These are phyloP conservation scores for Zosterops lateralis DNA, from an alignment of 2,113 vertebrate genomes.

Conservation along the genomic window DNA sequence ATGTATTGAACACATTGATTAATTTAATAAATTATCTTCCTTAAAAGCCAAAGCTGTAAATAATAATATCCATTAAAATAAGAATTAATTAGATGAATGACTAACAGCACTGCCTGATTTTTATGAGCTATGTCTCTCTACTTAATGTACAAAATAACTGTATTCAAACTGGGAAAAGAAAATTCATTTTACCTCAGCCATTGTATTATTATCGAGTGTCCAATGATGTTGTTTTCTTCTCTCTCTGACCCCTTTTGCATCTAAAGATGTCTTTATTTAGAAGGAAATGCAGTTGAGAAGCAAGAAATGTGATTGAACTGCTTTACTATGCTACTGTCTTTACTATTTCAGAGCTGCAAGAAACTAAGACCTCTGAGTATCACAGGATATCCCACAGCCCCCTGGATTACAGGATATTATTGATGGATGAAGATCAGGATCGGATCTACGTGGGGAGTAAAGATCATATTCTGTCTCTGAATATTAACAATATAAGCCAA, in stretches of 20 bases:
- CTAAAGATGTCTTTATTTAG: not conserved
- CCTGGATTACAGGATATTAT: conserved; percentile 95
- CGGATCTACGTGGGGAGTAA: conserved; percentile 96
- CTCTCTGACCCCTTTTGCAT: not conserved
- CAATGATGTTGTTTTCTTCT: not conserved
- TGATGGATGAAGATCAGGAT: conserved; percentile 98
- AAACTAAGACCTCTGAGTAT: conserved; percentile 86
- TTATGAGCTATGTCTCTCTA: not conserved
- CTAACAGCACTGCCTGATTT: not conserved
- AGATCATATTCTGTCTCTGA: conserved; percentile 94
- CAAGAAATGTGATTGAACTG: not conserved
- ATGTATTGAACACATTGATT: conserved; percentile 1
- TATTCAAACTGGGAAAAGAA: not conserved
- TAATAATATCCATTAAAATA: conserved; percentile 14
- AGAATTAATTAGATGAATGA: not conserved
- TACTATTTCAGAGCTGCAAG: conserved; percentile 83
- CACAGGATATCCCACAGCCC: conserved; percentile 85
- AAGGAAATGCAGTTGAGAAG: not conserved
- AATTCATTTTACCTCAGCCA: not conserved
- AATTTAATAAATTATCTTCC: not conserved
- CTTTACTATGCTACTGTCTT: not conserved
- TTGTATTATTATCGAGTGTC: not conserved
- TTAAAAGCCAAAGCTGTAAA: conserved; percentile 38
- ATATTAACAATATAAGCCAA: conserved; percentile 96
- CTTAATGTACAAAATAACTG: not conserved